A percentile compares a stretch with the other conserved stretches of the same genome.
These are phyloP conservation scores for Augiades crinisus DNA, from an alignment of 2,888 invertebrate species.

Conservation along the genomic window DNA sequence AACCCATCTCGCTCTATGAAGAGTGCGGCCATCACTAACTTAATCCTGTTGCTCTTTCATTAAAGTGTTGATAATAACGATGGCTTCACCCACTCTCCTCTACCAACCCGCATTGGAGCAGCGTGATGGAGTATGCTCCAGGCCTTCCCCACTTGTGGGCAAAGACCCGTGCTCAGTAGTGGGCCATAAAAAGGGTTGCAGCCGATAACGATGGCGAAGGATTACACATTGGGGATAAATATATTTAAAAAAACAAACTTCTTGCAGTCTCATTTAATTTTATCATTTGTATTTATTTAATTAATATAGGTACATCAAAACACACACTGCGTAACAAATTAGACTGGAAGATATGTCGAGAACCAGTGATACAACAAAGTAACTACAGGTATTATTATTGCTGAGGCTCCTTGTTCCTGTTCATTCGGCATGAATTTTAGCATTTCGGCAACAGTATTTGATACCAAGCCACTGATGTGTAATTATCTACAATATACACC, in stretches of 20 bases:
- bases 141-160: too few species aligned
- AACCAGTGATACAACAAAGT: constrained; percentile 56
- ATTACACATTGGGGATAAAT: too few species aligned
- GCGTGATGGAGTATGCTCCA: too few species aligned
- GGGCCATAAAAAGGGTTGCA: too few species aligned
- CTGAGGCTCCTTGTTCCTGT: constrained; percentile 37
- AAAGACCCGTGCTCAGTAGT: too few species aligned
- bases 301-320: constrained; percentile 75
- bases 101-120: too few species aligned
- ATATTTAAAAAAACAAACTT: constrained; percentile 43
- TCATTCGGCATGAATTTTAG: constrained; percentile 37
- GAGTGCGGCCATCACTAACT: too few species aligned
- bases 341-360: constrained; percentile 72
- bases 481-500: constrained; percentile 40
- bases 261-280: constrained; percentile 78
- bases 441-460: constrained; percentile 24
- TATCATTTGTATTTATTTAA: constrained; percentile 66
- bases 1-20: too few species aligned
- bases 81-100: too few species aligned
- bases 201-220: too few species aligned
- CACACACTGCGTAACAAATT: constrained; percentile 75
- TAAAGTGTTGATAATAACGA: too few species aligned
- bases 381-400: constrained; percentile 50
- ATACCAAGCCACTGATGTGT: constrained; percentile 27
- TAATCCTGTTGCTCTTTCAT: too few species aligned